Evolutionary conservation across 2,888 invertebrate species (phyloP).

Genomic region (Zaprionus obscuricornis): DNA sequence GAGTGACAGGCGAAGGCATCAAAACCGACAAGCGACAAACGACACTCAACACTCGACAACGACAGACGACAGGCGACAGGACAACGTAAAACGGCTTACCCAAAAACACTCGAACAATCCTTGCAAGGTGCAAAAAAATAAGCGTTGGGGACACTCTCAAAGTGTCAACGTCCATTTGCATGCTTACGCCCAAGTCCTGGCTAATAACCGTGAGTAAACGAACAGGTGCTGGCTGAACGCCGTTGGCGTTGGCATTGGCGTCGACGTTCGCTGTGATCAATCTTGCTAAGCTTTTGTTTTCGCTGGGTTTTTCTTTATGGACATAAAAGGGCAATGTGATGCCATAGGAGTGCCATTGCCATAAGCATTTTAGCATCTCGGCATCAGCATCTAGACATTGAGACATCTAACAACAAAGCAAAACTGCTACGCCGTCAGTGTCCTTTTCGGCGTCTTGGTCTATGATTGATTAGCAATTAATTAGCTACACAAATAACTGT

Average conservation of each 20-base stretch:
- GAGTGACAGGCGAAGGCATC: constrained; percentile 52
- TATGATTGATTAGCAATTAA: constrained; percentile 83
- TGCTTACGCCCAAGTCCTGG: constrained; percentile 38
- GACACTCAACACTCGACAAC: too few species aligned
- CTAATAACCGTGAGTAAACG: constrained; percentile 77
- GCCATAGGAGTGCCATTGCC: constrained; percentile 69
- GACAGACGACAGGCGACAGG: constrained; percentile 4
- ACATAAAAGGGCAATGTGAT: constrained; percentile 44
- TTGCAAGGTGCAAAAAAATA: constrained; percentile 70
- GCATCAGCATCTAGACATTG: constrained; percentile 50
- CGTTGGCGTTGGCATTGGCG: constrained; percentile 23
- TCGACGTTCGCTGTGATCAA: constrained; percentile 69
- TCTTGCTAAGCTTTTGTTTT: constrained; percentile 81
- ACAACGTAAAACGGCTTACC: constrained; percentile 41
- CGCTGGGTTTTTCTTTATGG: constrained; percentile 70
- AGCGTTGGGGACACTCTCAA: constrained; percentile 28
- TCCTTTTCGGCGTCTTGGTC: constrained; percentile 53
- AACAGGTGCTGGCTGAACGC: constrained; percentile 64
- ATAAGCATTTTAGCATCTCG: constrained; percentile 11
- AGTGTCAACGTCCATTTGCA: constrained; percentile 64
- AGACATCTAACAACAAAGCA: constrained; percentile 60
- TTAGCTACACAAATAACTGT: constrained; percentile 82
- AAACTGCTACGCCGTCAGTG: constrained; percentile 26
- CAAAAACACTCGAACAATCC: constrained; percentile 58
- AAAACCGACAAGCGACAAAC: background rate